phyloP scores from a whole-genome alignment of 2,797 vertebrate species.

The Lates japonicus region DNA sequence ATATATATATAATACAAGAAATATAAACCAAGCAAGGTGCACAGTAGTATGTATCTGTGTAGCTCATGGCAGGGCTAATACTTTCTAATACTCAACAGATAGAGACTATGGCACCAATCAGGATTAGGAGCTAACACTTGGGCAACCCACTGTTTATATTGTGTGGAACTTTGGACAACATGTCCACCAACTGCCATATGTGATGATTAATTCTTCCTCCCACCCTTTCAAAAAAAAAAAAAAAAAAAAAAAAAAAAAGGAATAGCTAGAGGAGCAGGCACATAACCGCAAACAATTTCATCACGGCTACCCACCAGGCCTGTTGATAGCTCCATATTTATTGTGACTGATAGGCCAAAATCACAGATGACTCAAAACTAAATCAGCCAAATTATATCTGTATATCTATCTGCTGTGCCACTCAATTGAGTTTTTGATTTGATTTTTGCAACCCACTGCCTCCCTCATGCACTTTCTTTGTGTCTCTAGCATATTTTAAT shows the following conservation, averaged over 20 bases:
- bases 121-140: too few relatives aligned
- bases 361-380: constrained; percentile 61
- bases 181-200: background rate
- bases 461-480: constrained; percentile 41
- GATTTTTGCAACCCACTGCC: constrained; percentile 57
- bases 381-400: constrained; percentile 71
- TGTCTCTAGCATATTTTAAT: constrained; percentile 64
- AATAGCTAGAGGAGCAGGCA: background rate
- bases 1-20: too few relatives aligned
- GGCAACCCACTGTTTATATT: background rate
- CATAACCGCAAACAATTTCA: background rate
- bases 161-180: background rate
- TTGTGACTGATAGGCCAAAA: constrained; percentile 54
- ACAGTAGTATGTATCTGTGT: background rate
- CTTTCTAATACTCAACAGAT: background rate
- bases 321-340: constrained; percentile 37
- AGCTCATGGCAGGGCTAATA: too few relatives aligned
- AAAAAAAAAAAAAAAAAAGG: too few relatives aligned
- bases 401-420: constrained; percentile 61
- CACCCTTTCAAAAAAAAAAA: background rate
- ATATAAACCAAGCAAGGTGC: too few relatives aligned
- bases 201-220: constrained; percentile 19
- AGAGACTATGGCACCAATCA: background rate
- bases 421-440: constrained; percentile 71
- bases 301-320: background rate